Percentiles rank a stretch among this genome's conserved stretches.
phyloP scores from a whole-genome alignment of 2,888 invertebrate species.

The Bhutanitis thaidina region DNA sequence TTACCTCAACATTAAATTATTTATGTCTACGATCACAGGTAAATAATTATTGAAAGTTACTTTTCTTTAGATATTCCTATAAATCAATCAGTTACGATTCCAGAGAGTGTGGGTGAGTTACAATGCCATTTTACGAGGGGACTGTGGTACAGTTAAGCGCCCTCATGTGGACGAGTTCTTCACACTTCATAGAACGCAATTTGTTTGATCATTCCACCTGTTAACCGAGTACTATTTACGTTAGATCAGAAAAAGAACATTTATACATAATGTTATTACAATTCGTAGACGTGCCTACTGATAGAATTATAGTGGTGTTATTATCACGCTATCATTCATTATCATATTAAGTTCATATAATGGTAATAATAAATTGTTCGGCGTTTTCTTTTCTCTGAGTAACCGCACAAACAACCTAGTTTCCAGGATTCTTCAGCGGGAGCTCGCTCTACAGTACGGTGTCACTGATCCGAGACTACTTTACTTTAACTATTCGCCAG shows the following conservation, averaged over 20 bases:
- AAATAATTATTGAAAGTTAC: too few relatives aligned
- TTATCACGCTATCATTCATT: background rate
- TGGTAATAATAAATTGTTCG: too few relatives aligned
- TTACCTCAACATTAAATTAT: too few relatives aligned
- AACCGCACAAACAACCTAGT: too few relatives aligned
- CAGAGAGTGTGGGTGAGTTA: background rate
- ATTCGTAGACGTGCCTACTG: background rate
- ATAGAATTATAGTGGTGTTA: background rate
- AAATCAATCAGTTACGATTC: constrained; percentile 3
- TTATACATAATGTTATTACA: constrained; percentile 21
- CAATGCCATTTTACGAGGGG: constrained; percentile 7
- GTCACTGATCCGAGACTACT: too few relatives aligned
- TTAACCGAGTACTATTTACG: constrained; percentile 68
- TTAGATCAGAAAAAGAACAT: constrained; percentile 54
- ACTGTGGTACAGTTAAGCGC: constrained; percentile 37
- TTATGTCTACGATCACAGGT: too few relatives aligned
- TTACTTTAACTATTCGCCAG: too few relatives aligned
- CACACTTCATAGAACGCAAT: constrained; percentile 72
- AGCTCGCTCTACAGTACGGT: too few relatives aligned
- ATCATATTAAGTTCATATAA: too few relatives aligned
- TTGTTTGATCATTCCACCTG: constrained; percentile 74
- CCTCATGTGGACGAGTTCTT: constrained; percentile 67
- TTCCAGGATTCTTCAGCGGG: too few relatives aligned
- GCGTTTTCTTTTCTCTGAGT: too few relatives aligned
- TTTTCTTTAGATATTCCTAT: too few relatives aligned